Evolutionary conservation across 2,888 invertebrate genomes (phyloP), one percentile per base, ranked within the genome.

Genomic region (Luffia ferchaultella): DNA sequence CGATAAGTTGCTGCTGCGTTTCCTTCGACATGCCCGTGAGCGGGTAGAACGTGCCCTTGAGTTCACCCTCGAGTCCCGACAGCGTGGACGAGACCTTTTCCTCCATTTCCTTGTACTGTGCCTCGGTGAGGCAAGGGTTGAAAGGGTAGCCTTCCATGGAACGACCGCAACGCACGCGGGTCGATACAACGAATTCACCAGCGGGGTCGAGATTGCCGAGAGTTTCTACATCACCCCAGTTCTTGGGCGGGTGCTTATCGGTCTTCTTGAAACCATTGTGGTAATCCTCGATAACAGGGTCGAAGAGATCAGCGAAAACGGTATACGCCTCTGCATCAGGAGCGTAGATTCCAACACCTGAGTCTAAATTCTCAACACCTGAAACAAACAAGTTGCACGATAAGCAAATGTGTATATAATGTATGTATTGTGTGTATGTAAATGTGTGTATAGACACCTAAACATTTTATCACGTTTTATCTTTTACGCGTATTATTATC

Each of bases 21-120:
- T 95, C 91, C 87, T 97, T 97, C 85, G 93, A 91, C 97, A 97
- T 97, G 66, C 96, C 97, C 56, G 95, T 95, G 68, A 97, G 88
- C 20, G 97, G 96, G 80, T 92, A 95, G 90, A 96, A 97, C 60
- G 93, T 95, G 52, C 97, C 97, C 87, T 96, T 95, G 54, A 97
- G 90, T 75, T 97, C 96, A 51, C 93, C 93, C 65, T 92, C 90
- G 55, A 96, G 87, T 20, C 92, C 92, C 43, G 92, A 91, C 60
- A 96, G 87, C 56, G 94, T 94, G 67, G 85, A 69, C 60, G 93
- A 90, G 12, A 95, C 93, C 75, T 96, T 96, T 52, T 90, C 88
- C 76, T 97, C 96, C 96, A 98, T 97, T 80, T 97, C 97, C 82
- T 95, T 94, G 90, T 97, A 97, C 86, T 97, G 96, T 66, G 92